Evolutionary conservation across 2,113 vertebrate genomes (phyloP).

Genomic region (Acinonyx jubatus): DNA sequence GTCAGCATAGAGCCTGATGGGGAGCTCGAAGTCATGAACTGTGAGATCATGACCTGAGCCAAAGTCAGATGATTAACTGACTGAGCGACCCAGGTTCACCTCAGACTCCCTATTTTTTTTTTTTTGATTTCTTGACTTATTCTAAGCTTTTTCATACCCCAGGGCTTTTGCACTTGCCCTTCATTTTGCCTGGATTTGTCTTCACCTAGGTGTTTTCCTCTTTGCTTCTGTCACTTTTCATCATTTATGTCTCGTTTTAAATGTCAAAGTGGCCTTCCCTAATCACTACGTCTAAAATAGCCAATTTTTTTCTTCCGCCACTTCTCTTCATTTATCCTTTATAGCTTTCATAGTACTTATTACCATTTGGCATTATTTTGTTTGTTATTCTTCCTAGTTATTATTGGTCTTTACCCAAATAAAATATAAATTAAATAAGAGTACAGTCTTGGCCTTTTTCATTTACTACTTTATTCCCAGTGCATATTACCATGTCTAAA

Average conservation of each 20-base stretch:
- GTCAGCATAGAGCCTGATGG: too few species aligned
- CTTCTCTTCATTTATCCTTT: background rate
- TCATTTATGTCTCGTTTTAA: background rate
- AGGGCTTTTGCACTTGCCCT: background rate
- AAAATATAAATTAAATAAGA: background rate
- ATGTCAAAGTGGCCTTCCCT: background rate
- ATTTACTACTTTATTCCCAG: background rate
- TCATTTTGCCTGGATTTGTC: background rate
- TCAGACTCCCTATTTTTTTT: background rate
- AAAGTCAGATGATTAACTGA: too few species aligned
- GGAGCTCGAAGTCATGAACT: too few species aligned
- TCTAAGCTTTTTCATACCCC: background rate
- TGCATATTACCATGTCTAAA: background rate
- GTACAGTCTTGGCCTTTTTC: background rate
- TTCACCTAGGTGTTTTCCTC: background rate
- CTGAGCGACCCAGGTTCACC: too few species aligned
- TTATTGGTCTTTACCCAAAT: background rate
- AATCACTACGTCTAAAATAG: background rate
- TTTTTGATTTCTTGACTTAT: background rate
- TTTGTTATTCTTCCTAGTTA: background rate
- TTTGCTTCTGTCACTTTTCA: background rate
- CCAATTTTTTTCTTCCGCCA: background rate
- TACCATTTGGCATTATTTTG: background rate
- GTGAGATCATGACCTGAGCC: too few species aligned
- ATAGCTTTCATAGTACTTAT: background rate